Conservation (phyloP, 1,140 invertebrate genomes). For the Adoxophyes honmai region DNA sequence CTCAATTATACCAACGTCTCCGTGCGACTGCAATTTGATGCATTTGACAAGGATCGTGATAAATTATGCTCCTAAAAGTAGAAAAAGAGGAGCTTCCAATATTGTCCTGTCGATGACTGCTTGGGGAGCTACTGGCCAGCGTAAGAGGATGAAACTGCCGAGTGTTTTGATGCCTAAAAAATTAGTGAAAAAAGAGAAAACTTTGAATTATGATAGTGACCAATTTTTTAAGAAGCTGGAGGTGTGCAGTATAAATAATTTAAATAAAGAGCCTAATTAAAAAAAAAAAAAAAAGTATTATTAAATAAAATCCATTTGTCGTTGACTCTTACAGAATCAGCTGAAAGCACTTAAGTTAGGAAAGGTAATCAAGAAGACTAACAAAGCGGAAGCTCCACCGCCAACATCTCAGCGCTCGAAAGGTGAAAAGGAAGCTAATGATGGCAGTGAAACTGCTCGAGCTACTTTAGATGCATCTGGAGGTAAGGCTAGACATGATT, state of each 20-base stretch:
- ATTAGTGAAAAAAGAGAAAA: slow-evolving; percentile 35
- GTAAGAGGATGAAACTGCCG: slow-evolving; percentile 52
- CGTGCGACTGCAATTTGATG: slow-evolving; percentile 50
- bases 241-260: too few relatives aligned
- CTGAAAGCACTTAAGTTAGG: slow-evolving; percentile 64
- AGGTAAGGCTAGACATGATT: slow-evolving; percentile 20
- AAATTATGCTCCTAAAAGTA: slow-evolving; percentile 49
- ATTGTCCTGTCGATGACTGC: slow-evolving; percentile 50
- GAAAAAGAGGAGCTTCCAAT: slow-evolving; percentile 50
- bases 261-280: too few relatives aligned
- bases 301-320: too few relatives aligned
- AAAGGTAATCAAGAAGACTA: slow-evolving; percentile 47
- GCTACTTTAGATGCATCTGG: slow-evolving; percentile 35
- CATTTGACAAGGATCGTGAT: slow-evolving; percentile 60
- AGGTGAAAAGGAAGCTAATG: slow-evolving; percentile 48
- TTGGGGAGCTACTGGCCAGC: slow-evolving; percentile 41
- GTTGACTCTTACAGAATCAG: slow-evolving; percentile 52
- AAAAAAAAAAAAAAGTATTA: too few relatives aligned
- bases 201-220: slow-evolving; percentile 42
- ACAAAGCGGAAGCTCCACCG: slow-evolving; percentile 33
- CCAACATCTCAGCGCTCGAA: slow-evolving; percentile 51
- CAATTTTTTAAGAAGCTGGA: slow-evolving; percentile 69
- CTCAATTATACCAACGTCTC: slow-evolving; percentile 19
- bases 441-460: slow-evolving; percentile 35
- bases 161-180: slow-evolving; percentile 41